Evolutionary conservation across 2,113 vertebrate genomes (phyloP).

Genomic region (Centropus bengalensis): DNA sequence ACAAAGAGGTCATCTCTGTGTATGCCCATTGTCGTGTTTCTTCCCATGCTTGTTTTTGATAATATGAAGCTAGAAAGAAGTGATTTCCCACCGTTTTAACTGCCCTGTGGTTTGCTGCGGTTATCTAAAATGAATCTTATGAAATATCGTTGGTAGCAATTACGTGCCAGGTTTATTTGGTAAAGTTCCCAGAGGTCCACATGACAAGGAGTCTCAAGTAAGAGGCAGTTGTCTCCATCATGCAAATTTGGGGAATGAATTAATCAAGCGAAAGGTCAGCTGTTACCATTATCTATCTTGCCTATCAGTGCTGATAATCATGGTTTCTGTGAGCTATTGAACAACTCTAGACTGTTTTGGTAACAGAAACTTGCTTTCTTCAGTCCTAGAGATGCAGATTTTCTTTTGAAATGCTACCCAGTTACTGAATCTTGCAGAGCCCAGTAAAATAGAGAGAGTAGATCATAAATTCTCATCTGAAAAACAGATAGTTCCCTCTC

Average conservation of each 20-base stretch:
- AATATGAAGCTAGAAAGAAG: not conserved
- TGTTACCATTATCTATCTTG: constrained; percentile 45
- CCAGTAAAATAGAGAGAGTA: constrained; percentile 31
- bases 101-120: not conserved
- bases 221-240: constrained; percentile 23
- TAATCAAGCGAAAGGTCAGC: constrained; percentile 40
- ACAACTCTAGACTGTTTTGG: constrained; percentile 28
- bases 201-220: constrained; percentile 5
- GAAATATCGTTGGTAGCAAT: constrained; percentile 16
- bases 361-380: constrained; percentile 48
- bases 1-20: not conserved
- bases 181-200: constrained; percentile 22
- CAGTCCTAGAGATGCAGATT: constrained; percentile 21
- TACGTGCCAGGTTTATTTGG: constrained; percentile 23
- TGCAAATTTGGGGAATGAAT: constrained; percentile 40
- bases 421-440: constrained; percentile 29
- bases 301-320: constrained; percentile 47
- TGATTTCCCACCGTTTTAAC: constrained; percentile 22
- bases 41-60: not conserved
- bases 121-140: not conserved
- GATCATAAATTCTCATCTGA: not conserved
- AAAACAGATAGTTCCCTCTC: not conserved
- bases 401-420: constrained; percentile 9
- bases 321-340: constrained; percentile 46
- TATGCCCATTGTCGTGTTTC: not conserved